A percentile compares a stretch with the other conserved stretches of the same genome.
These are phyloP conservation scores for Perdita meconis DNA, from an alignment of 2,888 invertebrate species.

Conservation along the genomic window DNA sequence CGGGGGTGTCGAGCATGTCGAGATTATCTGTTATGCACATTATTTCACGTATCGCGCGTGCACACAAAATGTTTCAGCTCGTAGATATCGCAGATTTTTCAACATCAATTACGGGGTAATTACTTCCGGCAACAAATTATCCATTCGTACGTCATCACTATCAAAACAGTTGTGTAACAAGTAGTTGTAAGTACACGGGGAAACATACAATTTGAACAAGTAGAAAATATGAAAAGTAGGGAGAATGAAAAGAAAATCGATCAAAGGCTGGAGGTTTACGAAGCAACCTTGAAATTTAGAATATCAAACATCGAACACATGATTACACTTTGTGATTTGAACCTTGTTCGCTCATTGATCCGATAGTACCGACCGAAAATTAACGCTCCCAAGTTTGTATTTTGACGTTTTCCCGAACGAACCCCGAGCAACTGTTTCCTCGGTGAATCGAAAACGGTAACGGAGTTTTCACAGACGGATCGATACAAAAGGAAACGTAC, in stretches of 20 bases:
- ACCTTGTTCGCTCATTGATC: slow-evolving; percentile 8
- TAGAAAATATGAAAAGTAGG: not conserved
- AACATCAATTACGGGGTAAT: slow-evolving; percentile 48
- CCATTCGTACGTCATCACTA: slow-evolving; percentile 24
- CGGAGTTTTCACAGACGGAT: too few relatives aligned
- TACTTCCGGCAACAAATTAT: slow-evolving; percentile 45
- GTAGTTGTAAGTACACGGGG: slow-evolving; percentile 1
- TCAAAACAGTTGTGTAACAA: slow-evolving; percentile 21
- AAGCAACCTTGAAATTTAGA: not conserved
- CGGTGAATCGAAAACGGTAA: too few relatives aligned
- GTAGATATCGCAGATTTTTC: slow-evolving; percentile 35
- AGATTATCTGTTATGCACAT: slow-evolving; percentile 36
- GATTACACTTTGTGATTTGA: not conserved
- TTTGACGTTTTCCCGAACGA: slow-evolving; percentile 7
- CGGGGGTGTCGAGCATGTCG: slow-evolving; percentile 24
- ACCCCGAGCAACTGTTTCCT: too few relatives aligned
- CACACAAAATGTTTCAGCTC: slow-evolving; percentile 59
- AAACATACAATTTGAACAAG: not conserved
- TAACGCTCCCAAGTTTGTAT: not conserved
- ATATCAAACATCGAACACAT: not conserved
- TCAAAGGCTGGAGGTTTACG: not conserved
- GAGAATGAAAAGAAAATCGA: slow-evolving; percentile 10
- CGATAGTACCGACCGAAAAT: not conserved
- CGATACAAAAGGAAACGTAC: slow-evolving; percentile 14
- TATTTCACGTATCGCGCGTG: slow-evolving; percentile 39